Conservation (phyloP, 2,113 vertebrate species). For the Catharus bicknelli region DNA sequence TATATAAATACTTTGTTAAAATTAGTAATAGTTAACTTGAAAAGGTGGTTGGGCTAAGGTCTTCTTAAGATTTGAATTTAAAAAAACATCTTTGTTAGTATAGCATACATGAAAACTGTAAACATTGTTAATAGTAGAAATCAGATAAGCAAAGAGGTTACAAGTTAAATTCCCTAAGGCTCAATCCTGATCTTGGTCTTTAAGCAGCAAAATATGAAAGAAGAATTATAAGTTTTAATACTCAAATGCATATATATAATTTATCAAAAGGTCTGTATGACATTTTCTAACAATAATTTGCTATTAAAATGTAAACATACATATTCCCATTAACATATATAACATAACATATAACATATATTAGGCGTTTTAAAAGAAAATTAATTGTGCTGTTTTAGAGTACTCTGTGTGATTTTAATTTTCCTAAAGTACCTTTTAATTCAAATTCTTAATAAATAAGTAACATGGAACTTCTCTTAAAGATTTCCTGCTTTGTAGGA, state of each 20-base stretch:
- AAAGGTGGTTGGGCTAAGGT: neutral
- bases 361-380: neutral
- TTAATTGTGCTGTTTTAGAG: neutral
- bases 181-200: neutral
- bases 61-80: neutral
- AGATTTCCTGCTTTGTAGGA: neutral
- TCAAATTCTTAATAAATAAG: neutral
- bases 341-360: no score
- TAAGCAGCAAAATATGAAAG: constrained; percentile 5
- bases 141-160: constrained; percentile 12
- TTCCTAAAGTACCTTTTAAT: neutral
- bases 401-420: neutral
- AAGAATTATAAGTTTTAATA: constrained; percentile 58
- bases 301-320: neutral
- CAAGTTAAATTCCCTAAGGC: constrained; percentile 34
- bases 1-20: neutral
- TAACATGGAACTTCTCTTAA: neutral
- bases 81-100: neutral
- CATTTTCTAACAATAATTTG: constrained; percentile 18
- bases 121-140: constrained; percentile 14
- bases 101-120: constrained; percentile 7
- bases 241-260: constrained; percentile 7
- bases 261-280: constrained; percentile 25
- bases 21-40: neutral
- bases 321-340: neutral